These are phyloP conservation scores for Eurystomus gularis DNA, from an alignment of 2,113 vertebrate species.

Conservation along the genomic window DNA sequence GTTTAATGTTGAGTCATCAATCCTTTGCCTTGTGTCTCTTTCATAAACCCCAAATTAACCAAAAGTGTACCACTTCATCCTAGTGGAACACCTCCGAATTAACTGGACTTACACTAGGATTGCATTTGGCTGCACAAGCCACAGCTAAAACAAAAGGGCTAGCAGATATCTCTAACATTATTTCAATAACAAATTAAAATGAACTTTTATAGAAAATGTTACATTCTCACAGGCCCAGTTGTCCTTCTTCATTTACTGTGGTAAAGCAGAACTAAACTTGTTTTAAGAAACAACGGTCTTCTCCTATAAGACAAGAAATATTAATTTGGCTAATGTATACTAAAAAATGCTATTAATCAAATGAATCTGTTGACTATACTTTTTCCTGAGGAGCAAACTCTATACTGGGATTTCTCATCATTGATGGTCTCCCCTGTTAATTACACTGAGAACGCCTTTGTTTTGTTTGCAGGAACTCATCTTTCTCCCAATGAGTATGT, in stretches of 20 bases:
- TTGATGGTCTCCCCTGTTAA: neutral
- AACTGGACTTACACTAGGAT: neutral
- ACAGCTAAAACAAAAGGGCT: neutral
- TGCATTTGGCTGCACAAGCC: neutral
- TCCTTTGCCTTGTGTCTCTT: neutral
- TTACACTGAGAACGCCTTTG: slow-evolving; percentile 36
- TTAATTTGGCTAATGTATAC: slow-evolving; percentile 19
- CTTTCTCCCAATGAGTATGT: slow-evolving; percentile 25
- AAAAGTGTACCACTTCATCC: neutral
- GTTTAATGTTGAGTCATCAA: neutral
- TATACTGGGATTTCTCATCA: slow-evolving; percentile 27
- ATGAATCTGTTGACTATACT: slow-evolving; percentile 23
- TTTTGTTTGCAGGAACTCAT: slow-evolving; percentile 47
- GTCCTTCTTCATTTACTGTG: neutral
- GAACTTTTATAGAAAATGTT: neutral
- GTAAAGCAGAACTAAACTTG: neutral
- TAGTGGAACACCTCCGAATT: neutral
- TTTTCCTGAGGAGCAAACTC: slow-evolving; percentile 59
- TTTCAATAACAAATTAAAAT: neutral
- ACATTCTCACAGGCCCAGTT: neutral
- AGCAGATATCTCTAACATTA: neutral
- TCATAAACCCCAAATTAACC: neutral
- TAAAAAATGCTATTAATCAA: neutral
- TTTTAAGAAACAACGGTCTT: slow-evolving; percentile 9
- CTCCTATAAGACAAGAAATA: neutral